phyloP scores from a whole-genome alignment of 2,888 invertebrate genomes.

The Agrypnus murinus region DNA sequence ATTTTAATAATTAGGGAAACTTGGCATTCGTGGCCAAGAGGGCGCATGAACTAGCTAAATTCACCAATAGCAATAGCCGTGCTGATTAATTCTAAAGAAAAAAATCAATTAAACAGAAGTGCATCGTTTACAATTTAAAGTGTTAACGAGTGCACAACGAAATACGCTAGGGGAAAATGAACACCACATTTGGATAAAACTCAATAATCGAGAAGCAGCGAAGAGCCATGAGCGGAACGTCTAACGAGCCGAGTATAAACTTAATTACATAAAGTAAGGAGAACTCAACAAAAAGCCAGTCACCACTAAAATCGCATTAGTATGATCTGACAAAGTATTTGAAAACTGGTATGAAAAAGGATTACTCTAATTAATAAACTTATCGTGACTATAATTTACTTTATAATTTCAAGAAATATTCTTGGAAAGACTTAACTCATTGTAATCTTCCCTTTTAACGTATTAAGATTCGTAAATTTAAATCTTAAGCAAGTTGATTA shows the following conservation, averaged over 20 bases:
- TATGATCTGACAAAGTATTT: conserved; percentile 46
- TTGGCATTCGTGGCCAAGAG: too few relatives aligned
- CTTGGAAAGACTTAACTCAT: too few relatives aligned
- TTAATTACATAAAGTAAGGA: conserved; percentile 64
- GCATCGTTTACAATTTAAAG: conserved; percentile 3
- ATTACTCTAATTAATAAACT: conserved; percentile 18
- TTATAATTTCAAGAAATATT: too few relatives aligned
- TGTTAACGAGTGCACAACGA: conserved; percentile 19
- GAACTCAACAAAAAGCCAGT: conserved; percentile 61
- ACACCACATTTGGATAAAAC: conserved; percentile 53
- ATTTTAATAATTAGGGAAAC: too few relatives aligned
- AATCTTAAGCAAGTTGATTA: too few relatives aligned
- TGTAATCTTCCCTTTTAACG: too few relatives aligned
- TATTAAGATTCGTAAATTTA: too few relatives aligned
- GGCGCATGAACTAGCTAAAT: too few relatives aligned
- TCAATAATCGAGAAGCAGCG: conserved; percentile 52
- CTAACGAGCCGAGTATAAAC: conserved; percentile 63
- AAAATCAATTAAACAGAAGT: background rate
- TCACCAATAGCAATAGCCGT: too few relatives aligned
- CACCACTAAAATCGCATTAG: conserved; percentile 63
- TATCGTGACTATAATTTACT: too few relatives aligned
- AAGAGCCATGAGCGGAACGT: conserved; percentile 46
- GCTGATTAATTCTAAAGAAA: too few relatives aligned
- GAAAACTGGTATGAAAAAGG: conserved; percentile 28
- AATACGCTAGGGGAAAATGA: conserved; percentile 31